These are phyloP conservation scores for Amblyteles armatorius DNA, from an alignment of 2,888 invertebrate species.

Conservation along the genomic window DNA sequence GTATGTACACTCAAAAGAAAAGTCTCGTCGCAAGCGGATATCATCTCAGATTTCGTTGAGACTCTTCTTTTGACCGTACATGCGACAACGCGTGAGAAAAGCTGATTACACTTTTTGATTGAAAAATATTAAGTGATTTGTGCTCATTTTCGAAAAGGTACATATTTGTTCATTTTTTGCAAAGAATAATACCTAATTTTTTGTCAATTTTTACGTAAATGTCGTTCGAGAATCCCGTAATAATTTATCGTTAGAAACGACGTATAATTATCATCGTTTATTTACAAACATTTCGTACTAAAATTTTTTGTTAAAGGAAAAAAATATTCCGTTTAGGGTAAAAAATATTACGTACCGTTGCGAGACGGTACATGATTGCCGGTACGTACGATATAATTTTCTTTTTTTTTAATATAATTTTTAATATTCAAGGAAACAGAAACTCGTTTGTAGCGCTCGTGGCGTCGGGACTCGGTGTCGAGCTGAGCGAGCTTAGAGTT, in stretches of 20 bases:
- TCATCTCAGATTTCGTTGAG: too few relatives aligned
- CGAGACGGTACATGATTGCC: neutral
- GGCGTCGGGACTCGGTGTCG: conserved; percentile 90
- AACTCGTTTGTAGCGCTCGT: conserved; percentile 80
- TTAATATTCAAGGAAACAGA: conserved; percentile 74
- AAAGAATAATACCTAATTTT: too few relatives aligned
- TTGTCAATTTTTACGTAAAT: too few relatives aligned
- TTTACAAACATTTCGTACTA: conserved; percentile 44
- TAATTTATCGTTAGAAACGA: neutral
- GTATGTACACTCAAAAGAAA: too few relatives aligned
- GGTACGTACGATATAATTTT: conserved; percentile 9
- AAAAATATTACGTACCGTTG: conserved; percentile 10
- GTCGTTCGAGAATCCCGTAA: conserved; percentile 1
- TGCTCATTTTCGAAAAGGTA: too few relatives aligned
- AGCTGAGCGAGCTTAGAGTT: conserved; percentile 91
- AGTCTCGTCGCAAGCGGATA: too few relatives aligned
- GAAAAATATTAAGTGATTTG: too few relatives aligned
- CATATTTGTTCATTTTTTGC: too few relatives aligned
- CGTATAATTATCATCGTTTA: conserved; percentile 32
- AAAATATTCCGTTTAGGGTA: neutral
- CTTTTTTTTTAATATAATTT: neutral
- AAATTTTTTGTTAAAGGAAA: neutral
- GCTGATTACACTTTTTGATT: too few relatives aligned
- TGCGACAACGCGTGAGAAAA: too few relatives aligned
- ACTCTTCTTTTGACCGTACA: too few relatives aligned